Conservation (phyloP, 2,888 invertebrate genomes). For the Drosophila macrospina region DNA sequence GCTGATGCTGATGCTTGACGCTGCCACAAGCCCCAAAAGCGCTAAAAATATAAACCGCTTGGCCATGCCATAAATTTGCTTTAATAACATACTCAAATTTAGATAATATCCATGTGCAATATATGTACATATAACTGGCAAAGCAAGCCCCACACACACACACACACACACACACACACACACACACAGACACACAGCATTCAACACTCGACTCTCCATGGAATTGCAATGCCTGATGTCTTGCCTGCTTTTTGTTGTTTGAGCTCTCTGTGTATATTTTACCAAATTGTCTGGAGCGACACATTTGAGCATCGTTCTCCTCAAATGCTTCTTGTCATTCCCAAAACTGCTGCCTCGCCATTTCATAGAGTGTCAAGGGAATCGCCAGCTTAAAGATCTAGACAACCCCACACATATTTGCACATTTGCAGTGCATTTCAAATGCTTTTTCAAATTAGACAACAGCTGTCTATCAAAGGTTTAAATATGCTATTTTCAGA, state of each 20-base stretch:
- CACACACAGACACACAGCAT: conserved; percentile 7
- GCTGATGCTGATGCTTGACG: too few species aligned
- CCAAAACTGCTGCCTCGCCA: background rate
- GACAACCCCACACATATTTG: background rate
- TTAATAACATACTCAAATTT: conserved; percentile 78
- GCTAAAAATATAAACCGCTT: conserved; percentile 34
- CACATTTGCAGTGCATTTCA: background rate
- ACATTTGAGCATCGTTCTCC: conserved; percentile 23
- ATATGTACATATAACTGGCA: conserved; percentile 12
- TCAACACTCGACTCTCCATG: conserved; percentile 30
- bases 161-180: background rate
- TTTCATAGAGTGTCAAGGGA: conserved; percentile 16
- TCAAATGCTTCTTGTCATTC: conserved; percentile 11
- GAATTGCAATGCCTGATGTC: conserved; percentile 37
- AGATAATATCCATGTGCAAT: conserved; percentile 64
- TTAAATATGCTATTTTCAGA: background rate
- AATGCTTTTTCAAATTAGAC: background rate
- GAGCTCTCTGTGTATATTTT: conserved; percentile 43
- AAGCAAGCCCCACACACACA: background rate
- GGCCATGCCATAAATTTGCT: conserved; percentile 58
- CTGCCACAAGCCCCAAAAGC: conserved; percentile 27
- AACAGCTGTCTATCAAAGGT: background rate
- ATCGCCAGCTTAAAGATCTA: background rate
- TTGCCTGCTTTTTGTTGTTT: conserved; percentile 16
- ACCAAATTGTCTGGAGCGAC: conserved; percentile 45